Base-by-base conservation (phyloP, 2,797 vertebrate species). In the Kryptopterus vitreolus region DNA sequence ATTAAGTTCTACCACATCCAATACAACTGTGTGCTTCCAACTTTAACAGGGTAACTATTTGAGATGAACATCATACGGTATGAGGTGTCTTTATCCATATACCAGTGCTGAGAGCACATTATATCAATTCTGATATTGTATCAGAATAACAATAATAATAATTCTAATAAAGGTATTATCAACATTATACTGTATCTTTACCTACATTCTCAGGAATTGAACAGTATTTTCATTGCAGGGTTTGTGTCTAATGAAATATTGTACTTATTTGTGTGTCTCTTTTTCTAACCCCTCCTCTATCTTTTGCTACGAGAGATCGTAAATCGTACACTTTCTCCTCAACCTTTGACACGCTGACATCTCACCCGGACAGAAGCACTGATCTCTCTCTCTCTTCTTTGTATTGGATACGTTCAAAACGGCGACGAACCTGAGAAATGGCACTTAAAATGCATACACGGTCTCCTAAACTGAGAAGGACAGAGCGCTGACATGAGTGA, bases 401-500 rank as follows among this genome's bases (percentile, higher is more conserved):
- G 11, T 20, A 38, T 7, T 7, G 1, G 4, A 58, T 1, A 24
- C 38, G 31, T 1, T 20, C 20, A 22, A 77, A 86, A 83, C 83
- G 81, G 78, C 10, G 48, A 2, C 48, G 52, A 53, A 52, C 26
- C 68, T 16, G 63, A 38, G 66, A 83, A 85, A 76, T 63, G 81
- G 81, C 68, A 70, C 62, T 74, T 53, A 65, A 76, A 68, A 83
- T 52, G 81, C 69, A 81, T 75, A 81, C 66, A 80, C 38, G 66
- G 29, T 15, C 68, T 11, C 8, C 31, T 59, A 71, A 70, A 38
- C 18, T 46, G 62, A 53, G 52, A 61, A 48, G 18, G 72, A 61
- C 3, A 74, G 43, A 20, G 29, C 18, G 26, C 43, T 53, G 22
- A 13, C 22, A 52, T 57, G 52, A 29, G 33, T 38, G 76, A 59